phyloP scores from a whole-genome alignment of 2,888 invertebrate genomes.

The Andrena flavipes region DNA sequence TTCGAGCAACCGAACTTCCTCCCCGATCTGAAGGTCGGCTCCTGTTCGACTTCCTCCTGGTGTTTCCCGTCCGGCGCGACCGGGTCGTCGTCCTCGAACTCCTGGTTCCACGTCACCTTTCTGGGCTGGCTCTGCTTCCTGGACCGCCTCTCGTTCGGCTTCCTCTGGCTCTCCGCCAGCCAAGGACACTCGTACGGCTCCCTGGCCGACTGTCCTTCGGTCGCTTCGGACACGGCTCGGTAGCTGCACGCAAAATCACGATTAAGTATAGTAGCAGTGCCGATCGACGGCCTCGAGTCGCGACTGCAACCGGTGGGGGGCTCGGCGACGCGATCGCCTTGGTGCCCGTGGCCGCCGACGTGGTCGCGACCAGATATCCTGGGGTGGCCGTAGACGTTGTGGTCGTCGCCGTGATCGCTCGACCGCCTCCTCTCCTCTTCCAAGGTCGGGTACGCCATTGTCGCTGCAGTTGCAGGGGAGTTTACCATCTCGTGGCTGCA shows the following conservation, averaged over 20 bases:
- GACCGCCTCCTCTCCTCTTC: constrained; percentile 76
- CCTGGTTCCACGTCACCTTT: constrained; percentile 81
- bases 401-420: constrained; percentile 39
- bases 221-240: background rate
- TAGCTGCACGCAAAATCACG: constrained; percentile 66
- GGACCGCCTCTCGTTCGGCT: constrained; percentile 79
- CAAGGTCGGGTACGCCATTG: constrained; percentile 71
- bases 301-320: constrained; percentile 11
- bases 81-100: constrained; percentile 62
- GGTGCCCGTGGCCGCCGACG: constrained; percentile 5
- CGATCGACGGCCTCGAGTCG: constrained; percentile 8
- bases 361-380: background rate
- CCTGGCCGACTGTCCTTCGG: background rate
- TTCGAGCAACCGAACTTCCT: constrained; percentile 44
- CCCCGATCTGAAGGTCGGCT: background rate
- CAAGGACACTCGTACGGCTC: constrained; percentile 1
- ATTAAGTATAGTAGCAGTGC: constrained; percentile 53
- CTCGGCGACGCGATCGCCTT: constrained; percentile 22
- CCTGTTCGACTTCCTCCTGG: background rate
- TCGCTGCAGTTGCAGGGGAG: constrained; percentile 79
- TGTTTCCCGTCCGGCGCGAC: background rate
- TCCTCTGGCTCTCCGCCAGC: constrained; percentile 6
- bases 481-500: constrained; percentile 85
- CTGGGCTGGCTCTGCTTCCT: constrained; percentile 86
- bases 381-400: background rate